phyloP scores from a whole-genome alignment of 2,888 invertebrate genomes.

The Chromoteleia sp. region DNA sequence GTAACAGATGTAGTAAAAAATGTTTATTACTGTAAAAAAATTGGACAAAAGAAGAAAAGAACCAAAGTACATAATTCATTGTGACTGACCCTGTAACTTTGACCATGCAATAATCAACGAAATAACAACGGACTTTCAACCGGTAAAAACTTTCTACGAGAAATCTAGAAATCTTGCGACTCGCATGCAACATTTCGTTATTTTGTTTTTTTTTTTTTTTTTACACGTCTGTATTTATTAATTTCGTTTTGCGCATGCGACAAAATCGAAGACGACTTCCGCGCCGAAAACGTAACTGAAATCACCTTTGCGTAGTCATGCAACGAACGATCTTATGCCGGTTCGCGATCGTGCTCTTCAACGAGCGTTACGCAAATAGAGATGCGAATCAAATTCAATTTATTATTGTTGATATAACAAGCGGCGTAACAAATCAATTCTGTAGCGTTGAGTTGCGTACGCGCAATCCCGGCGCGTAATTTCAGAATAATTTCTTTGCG shows the following conservation, averaged over 20 bases:
- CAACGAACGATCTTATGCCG: not conserved
- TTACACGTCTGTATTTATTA: slow-evolving; percentile 26
- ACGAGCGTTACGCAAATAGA: slow-evolving; percentile 41
- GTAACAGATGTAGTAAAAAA: not conserved
- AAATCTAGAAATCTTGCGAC: slow-evolving; percentile 65
- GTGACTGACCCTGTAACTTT: slow-evolving; percentile 66
- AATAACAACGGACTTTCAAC: slow-evolving; percentile 72
- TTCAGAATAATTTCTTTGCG: slow-evolving; percentile 26
- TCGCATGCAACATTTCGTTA: slow-evolving; percentile 56
- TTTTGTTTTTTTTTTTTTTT: slow-evolving; percentile 45
- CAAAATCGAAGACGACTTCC: slow-evolving; percentile 31
- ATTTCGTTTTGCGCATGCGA: slow-evolving; percentile 24
- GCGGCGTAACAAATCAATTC: slow-evolving; percentile 34
- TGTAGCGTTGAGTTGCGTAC: slow-evolving; percentile 24
- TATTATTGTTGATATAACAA: slow-evolving; percentile 30
- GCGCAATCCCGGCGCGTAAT: slow-evolving; percentile 22
- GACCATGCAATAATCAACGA: slow-evolving; percentile 71
- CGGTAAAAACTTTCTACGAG: slow-evolving; percentile 74
- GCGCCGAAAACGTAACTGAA: slow-evolving; percentile 35
- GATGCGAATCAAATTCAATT: slow-evolving; percentile 55
- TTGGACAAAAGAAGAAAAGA: not conserved
- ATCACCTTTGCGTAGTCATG: slow-evolving; percentile 35
- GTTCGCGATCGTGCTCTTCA: not conserved
- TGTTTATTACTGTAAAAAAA: not conserved
- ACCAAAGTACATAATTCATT: not conserved